These are phyloP conservation scores for Leptothorax acervorum DNA, from an alignment of 2,888 invertebrate species.

Conservation along the genomic window DNA sequence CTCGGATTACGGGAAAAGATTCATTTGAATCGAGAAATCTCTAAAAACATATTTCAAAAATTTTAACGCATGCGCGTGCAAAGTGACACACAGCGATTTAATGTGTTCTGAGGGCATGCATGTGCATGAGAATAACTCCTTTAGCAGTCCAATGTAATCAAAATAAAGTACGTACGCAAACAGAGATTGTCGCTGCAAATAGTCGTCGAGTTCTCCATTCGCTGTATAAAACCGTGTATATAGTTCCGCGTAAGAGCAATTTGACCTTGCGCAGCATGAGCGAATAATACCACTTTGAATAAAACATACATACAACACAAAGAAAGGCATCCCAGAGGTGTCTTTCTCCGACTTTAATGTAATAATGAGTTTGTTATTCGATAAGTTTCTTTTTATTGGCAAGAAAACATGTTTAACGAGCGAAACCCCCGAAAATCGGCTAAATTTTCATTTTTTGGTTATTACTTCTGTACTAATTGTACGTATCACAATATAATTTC, in stretches of 20 bases:
- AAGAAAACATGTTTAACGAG: no score
- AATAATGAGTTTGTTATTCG: no score
- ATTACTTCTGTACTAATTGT: no score
- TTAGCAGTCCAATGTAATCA: not conserved
- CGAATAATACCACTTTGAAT: not conserved
- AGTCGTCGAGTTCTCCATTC: slow-evolving; percentile 13
- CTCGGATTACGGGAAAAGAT: not conserved
- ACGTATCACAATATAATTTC: no score
- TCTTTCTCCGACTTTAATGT: no score
- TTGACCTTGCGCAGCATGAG: not conserved
- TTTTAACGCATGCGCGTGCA: not conserved
- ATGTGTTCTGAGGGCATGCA: not conserved
- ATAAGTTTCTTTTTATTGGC: no score
- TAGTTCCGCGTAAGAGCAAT: not conserved
- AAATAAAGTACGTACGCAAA: slow-evolving; percentile 16
- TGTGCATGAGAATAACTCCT: slow-evolving; percentile 18
- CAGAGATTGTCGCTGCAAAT: slow-evolving; percentile 21
- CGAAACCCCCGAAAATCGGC: no score
- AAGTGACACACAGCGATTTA: slow-evolving; percentile 3
- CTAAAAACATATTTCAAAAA: slow-evolving; percentile 10
- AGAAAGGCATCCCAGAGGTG: no score
- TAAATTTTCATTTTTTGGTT: no score
- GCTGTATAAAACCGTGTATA: not conserved
- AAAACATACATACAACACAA: no score
- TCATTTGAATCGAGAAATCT: not conserved